Percentiles rank a stretch among this genome's conserved stretches.
These are phyloP conservation scores for Dicroscelio sp. DNA, from an alignment of 2,888 invertebrate species.

Conservation along the genomic window DNA sequence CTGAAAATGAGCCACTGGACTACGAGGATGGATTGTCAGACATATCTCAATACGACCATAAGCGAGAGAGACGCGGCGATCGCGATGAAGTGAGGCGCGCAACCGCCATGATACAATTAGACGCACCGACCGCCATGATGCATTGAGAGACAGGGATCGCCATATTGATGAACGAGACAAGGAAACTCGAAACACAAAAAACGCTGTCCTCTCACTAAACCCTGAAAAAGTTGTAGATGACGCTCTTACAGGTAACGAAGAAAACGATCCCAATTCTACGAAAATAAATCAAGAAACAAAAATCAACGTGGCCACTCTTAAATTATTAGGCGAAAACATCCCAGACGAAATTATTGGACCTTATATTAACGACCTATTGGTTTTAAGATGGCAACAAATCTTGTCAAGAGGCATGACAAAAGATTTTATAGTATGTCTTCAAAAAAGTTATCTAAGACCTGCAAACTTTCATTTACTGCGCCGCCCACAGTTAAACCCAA, in stretches of 20 bases:
- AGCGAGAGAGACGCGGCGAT: too few species aligned
- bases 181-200: too few species aligned
- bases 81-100: too few species aligned
- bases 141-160: too few species aligned
- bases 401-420: background rate
- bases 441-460: conserved; percentile 7
- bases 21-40: background rate
- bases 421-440: background rate
- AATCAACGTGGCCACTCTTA: background rate
- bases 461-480: background rate
- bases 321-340: conserved; percentile 3
- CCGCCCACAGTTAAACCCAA: background rate
- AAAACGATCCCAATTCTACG: too few species aligned
- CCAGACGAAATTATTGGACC: background rate
- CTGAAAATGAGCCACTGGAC: background rate
- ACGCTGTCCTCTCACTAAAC: background rate
- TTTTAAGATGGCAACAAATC: background rate
- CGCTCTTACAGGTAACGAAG: too few species aligned
- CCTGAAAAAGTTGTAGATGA: background rate
- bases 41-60: too few species aligned
- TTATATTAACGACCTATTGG: background rate
- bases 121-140: too few species aligned
- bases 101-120: too few species aligned
- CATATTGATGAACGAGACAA: background rate
- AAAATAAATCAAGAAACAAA: background rate